phyloP scores from a whole-genome alignment of 2,888 invertebrate genomes.

The Luperina testacea region DNA sequence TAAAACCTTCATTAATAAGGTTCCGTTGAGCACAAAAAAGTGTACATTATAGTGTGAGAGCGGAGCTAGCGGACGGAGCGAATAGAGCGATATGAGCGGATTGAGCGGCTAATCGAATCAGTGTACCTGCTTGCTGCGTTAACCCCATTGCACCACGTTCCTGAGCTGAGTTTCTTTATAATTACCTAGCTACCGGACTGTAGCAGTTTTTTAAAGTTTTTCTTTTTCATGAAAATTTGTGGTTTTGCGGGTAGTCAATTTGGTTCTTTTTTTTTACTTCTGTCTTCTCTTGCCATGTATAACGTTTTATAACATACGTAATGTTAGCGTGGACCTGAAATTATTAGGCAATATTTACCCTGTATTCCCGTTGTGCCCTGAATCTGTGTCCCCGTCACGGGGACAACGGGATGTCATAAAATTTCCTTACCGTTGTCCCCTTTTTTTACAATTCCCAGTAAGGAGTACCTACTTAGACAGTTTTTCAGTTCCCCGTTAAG shows the following conservation, averaged over 20 bases:
- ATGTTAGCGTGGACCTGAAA: background rate
- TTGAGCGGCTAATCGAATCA: slow-evolving; percentile 64
- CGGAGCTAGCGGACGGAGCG: slow-evolving; percentile 21
- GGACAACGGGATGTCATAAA: too few relatives aligned
- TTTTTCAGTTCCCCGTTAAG: background rate
- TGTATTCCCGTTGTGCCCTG: too few relatives aligned
- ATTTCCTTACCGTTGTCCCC: too few relatives aligned
- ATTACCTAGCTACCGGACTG: slow-evolving; percentile 44
- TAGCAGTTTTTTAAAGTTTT: slow-evolving; percentile 5
- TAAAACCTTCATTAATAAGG: slow-evolving; percentile 59
- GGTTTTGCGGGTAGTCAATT: background rate
- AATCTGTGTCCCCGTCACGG: too few relatives aligned
- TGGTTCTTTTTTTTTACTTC: background rate
- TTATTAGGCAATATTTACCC: too few relatives aligned
- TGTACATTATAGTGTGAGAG: slow-evolving; percentile 27
- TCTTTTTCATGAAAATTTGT: background rate
- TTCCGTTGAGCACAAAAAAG: slow-evolving; percentile 58
- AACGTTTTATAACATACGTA: background rate
- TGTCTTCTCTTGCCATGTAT: background rate
- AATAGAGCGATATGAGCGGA: slow-evolving; percentile 33
- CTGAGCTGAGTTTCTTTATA: slow-evolving; percentile 41
- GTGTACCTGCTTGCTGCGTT: slow-evolving; percentile 49
- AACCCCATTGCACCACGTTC: slow-evolving; percentile 38
- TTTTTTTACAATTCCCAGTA: background rate
- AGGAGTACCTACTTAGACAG: background rate